These are phyloP conservation scores for Phalloptychus januarius DNA, from an alignment of 2,797 vertebrate genomes.

Conservation along the genomic window DNA sequence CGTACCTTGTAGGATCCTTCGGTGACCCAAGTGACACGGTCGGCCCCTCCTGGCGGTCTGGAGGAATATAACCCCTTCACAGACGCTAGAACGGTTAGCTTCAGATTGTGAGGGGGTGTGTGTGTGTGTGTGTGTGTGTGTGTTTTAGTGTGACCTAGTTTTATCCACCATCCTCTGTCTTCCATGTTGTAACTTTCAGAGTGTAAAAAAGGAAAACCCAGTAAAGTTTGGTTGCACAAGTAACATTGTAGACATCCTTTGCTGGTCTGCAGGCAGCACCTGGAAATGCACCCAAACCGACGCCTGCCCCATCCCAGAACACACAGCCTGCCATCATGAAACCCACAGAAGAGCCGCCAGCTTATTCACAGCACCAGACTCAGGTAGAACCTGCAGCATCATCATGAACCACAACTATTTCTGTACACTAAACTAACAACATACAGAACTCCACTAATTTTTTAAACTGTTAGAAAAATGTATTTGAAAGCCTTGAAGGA, in stretches of 20 bases:
- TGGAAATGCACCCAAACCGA: conserved; percentile 86
- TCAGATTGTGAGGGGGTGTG: conserved; percentile 22
- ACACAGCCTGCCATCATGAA: conserved; percentile 98
- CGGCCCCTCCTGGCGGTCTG: conserved; percentile 88
- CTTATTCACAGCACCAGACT: conserved; percentile 86
- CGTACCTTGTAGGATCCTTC: conserved; percentile 87
- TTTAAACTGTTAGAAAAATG: neutral
- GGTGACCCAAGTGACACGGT: conserved; percentile 94
- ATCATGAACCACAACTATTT: neutral
- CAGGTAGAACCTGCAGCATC: conserved; percentile 57
- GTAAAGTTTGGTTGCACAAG: conserved; percentile 30
- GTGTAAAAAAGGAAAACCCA: conserved; percentile 38
- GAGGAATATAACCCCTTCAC: conserved; percentile 97
- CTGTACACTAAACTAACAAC: neutral
- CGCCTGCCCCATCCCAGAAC: conserved; percentile 82
- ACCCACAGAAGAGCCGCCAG: conserved; percentile 92
- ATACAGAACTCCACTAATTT: neutral
- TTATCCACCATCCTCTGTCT: conserved; percentile 23
- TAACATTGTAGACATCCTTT: conserved; percentile 34
- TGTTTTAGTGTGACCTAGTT: conserved; percentile 54
- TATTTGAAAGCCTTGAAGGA: neutral
- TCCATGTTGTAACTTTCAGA: conserved; percentile 35
- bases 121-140: conserved; percentile 31
- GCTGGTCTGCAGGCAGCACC: conserved; percentile 82
- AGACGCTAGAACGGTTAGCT: conserved; percentile 91